These are phyloP conservation scores for Merluccius polli DNA, from an alignment of 2,797 vertebrate genomes.

Conservation along the genomic window DNA sequence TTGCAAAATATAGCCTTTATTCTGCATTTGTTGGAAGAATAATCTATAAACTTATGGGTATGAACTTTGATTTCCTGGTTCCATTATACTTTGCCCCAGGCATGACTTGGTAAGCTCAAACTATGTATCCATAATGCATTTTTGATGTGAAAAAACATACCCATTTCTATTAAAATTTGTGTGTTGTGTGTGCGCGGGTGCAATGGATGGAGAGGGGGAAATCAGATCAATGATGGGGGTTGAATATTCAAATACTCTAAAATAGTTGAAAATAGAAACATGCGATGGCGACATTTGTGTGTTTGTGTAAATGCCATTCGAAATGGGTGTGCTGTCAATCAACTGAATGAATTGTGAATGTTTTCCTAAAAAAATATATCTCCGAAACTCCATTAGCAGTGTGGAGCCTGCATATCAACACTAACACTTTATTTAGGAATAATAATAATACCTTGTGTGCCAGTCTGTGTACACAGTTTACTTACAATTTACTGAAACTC, in stretches of 20 bases:
- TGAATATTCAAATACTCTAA: not conserved
- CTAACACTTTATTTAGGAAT: not conserved
- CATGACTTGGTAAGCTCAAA: constrained; percentile 22
- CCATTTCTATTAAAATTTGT: constrained; percentile 38
- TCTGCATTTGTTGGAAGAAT: constrained; percentile 1
- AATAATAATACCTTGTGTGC: not conserved
- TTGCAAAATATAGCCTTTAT: constrained; percentile 20
- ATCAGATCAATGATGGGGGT: constrained; percentile 5
- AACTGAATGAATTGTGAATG: constrained; percentile 32
- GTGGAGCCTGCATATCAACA: not conserved
- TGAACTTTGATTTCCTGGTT: not conserved
- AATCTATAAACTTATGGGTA: not conserved
- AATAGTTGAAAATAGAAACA: not conserved
- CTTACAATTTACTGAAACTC: not conserved
- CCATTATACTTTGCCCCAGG: constrained; percentile 23
- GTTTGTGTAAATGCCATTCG: constrained; percentile 7
- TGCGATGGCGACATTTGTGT: constrained; percentile 11
- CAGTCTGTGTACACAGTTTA: too few relatives aligned
- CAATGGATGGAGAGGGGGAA: not conserved
- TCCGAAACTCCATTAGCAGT: not conserved
- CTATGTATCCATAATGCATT: constrained; percentile 39
- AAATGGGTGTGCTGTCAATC: constrained; percentile 15
- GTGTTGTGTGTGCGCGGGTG: not conserved
- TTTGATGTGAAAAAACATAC: constrained; percentile 41
- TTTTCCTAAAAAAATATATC: constrained; percentile 19